These are phyloP conservation scores for Oscarella lobularis DNA, from an alignment of 37 sponge, comb jelly and placozoan species.

Conservation along the genomic window DNA sequence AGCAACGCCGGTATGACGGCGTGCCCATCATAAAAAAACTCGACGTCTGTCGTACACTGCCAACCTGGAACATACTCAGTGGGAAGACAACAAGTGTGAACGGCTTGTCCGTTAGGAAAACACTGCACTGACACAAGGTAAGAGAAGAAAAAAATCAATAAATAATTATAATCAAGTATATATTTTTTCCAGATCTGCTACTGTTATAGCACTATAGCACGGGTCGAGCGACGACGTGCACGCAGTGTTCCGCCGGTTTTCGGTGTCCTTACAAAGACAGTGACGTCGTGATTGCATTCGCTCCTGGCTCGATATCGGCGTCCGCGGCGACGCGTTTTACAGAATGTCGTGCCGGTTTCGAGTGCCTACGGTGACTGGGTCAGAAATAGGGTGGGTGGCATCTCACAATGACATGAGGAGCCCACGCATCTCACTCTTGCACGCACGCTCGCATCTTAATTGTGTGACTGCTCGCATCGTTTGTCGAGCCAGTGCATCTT, in stretches of 20 bases:
- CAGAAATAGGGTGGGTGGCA: too few relatives aligned
- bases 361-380: too few relatives aligned
- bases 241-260: constrained; percentile 9
- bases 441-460: too few relatives aligned
- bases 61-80: neutral
- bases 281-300: neutral
- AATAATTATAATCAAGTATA: neutral
- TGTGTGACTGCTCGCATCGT: too few relatives aligned
- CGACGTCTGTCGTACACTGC: neutral
- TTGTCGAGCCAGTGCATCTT: too few relatives aligned
- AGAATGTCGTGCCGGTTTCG: constrained; percentile 11
- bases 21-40: neutral
- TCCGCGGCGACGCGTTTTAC: neutral
- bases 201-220: neutral
- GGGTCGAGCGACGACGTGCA: constrained; percentile 3
- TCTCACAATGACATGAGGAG: too few relatives aligned
- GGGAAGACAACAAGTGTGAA: neutral
- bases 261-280: constrained; percentile 11
- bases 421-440: too few relatives aligned
- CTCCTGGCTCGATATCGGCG: neutral
- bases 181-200: neutral
- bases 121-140: constrained; percentile 3
- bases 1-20: neutral
- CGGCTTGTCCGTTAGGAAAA: neutral
- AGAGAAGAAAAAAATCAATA: neutral